These are phyloP conservation scores for Lateolabrax maculatus DNA, from an alignment of 2,797 vertebrate genomes.

Conservation along the genomic window DNA sequence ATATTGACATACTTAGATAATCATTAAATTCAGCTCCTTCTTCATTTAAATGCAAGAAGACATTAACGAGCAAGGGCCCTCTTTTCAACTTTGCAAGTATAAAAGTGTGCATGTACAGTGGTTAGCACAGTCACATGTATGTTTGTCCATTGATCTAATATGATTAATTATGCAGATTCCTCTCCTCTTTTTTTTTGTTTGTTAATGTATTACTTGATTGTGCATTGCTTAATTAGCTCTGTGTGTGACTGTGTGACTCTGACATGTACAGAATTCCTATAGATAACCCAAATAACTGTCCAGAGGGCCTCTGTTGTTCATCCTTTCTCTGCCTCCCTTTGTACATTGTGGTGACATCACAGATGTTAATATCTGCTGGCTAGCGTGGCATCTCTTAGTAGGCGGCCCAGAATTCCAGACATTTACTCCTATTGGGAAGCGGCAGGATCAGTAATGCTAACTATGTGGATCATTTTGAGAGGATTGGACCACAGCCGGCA, in stretches of 20 bases:
- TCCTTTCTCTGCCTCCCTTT: constrained; percentile 62
- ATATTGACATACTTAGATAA: background rate
- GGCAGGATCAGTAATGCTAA: constrained; percentile 84
- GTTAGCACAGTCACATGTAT: background rate
- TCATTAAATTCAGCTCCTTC: background rate
- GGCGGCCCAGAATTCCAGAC: constrained; percentile 85
- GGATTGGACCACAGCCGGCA: constrained; percentile 76
- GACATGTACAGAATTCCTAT: constrained; percentile 56
- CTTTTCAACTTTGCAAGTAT: background rate
- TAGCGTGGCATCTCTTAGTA: constrained; percentile 82
- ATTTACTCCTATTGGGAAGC: constrained; percentile 80
- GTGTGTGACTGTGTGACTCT: constrained; percentile 24
- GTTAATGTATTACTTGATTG: constrained; percentile 29
- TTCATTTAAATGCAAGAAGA: background rate
- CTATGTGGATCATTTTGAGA: constrained; percentile 85
- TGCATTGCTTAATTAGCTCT: constrained; percentile 44
- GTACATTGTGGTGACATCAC: constrained; percentile 78
- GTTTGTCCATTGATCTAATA: constrained; percentile 14
- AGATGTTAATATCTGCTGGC: constrained; percentile 73
- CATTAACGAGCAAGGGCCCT: background rate
- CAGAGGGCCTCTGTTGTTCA: constrained; percentile 61
- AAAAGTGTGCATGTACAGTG: background rate
- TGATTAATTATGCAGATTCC: constrained; percentile 4
- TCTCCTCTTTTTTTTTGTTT: background rate
- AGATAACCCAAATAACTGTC: constrained; percentile 53